phyloP scores from a whole-genome alignment of 1,140 invertebrate species.

The Himalopsyche phryganea region DNA sequence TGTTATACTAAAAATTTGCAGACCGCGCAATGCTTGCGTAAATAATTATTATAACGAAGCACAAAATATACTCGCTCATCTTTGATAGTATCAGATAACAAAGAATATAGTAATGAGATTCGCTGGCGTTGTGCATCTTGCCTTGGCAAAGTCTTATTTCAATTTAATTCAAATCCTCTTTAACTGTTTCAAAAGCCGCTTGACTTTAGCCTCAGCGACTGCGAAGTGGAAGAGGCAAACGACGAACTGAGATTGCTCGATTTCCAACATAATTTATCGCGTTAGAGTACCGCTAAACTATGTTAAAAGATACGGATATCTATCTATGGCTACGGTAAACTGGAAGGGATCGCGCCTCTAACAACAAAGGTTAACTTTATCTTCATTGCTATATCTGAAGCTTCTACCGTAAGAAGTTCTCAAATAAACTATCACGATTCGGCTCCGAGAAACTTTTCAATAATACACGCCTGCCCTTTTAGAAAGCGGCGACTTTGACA shows the following conservation, averaged over 20 bases:
- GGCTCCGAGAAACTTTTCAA: too few relatives aligned
- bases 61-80: too few relatives aligned
- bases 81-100: too few relatives aligned
- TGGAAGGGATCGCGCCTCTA: neutral
- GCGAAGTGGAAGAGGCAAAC: neutral
- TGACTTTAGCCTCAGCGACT: neutral
- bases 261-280: slow-evolving; percentile 9
- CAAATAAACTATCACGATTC: too few relatives aligned
- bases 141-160: neutral
- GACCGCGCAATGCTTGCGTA: too few relatives aligned
- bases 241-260: slow-evolving; percentile 6
- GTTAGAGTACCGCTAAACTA: slow-evolving; percentile 8
- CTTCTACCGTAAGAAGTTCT: too few relatives aligned
- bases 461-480: too few relatives aligned
- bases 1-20: too few relatives aligned
- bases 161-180: slow-evolving; percentile 6
- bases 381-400: too few relatives aligned
- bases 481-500: too few relatives aligned
- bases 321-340: slow-evolving; percentile 2
- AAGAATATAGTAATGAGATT: too few relatives aligned
- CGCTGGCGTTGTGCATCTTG: neutral
- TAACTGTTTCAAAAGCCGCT: neutral
- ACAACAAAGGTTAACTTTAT: neutral
- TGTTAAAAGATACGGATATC: slow-evolving; percentile 9
- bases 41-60: too few relatives aligned